Percentiles rank a stretch among this genome's conserved stretches.
phyloP scores from a whole-genome alignment of 2,113 vertebrate genomes.

The Sprattus sprattus region DNA sequence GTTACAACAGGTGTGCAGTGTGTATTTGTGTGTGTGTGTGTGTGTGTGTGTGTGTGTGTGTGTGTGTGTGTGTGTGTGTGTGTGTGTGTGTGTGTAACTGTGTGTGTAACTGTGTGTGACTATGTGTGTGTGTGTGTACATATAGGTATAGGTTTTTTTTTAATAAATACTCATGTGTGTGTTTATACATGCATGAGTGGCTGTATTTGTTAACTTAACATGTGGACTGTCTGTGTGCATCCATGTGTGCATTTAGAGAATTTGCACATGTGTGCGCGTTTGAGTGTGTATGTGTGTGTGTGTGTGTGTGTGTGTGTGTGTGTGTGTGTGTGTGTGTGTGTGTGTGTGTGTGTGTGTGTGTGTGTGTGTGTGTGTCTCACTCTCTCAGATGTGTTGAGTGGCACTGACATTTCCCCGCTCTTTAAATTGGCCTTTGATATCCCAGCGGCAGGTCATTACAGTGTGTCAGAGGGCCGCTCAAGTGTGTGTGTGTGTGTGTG shows the following conservation, averaged over 20 bases:
- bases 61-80: background rate
- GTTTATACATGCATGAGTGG: background rate
- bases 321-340: background rate
- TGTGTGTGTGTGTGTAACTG: background rate
- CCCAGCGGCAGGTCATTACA: conserved; percentile 12
- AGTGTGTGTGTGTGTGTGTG: background rate
- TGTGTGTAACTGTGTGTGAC: conserved; percentile 1
- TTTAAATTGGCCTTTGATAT: conserved; percentile 13
- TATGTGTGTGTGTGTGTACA: background rate
- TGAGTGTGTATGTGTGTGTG: conserved; percentile 26
- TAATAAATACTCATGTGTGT: too few relatives aligned
- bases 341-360: conserved; percentile 38
- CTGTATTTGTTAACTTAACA: background rate
- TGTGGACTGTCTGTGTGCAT: too few relatives aligned
- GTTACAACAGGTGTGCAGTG: too few relatives aligned
- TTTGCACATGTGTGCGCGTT: background rate
- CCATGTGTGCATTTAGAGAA: too few relatives aligned
- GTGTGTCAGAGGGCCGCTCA: conserved; percentile 3
- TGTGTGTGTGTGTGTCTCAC: conserved; percentile 47
- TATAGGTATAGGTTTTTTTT: too few relatives aligned
- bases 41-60: background rate
- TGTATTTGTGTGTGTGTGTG: background rate
- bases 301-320: conserved; percentile 3
- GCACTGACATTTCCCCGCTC: conserved; percentile 63
- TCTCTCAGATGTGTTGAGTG: conserved; percentile 66